These are phyloP conservation scores for Eupristina koningsbergeri DNA, from an alignment of 1,140 invertebrate genomes.

Conservation along the genomic window DNA sequence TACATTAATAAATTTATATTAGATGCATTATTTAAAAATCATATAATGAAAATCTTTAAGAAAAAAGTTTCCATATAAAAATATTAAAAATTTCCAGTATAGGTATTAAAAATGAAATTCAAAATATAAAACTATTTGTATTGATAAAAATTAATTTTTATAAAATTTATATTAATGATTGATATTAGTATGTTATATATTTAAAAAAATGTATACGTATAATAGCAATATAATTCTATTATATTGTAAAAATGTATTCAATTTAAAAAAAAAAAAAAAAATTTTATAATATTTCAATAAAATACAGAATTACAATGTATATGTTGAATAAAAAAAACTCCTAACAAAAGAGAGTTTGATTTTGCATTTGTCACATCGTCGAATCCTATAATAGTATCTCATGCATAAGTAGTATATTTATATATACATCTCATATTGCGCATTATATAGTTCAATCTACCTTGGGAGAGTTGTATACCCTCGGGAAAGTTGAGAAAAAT, in stretches of 20 bases:
- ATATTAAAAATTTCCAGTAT: too few relatives aligned
- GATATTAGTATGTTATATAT: too few relatives aligned
- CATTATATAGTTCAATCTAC: background rate
- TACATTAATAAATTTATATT: too few relatives aligned
- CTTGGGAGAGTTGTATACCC: constrained; percentile 28
- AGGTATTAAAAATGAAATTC: too few relatives aligned
- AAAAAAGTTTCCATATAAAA: too few relatives aligned
- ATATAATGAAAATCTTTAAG: too few relatives aligned
- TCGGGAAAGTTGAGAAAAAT: constrained; percentile 33
- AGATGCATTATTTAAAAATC: too few relatives aligned
- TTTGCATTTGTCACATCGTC: constrained; percentile 43
- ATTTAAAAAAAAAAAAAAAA: background rate
- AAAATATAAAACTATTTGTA: too few relatives aligned
- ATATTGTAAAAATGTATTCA: background rate
- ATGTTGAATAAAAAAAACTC: background rate
- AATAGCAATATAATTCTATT: too few relatives aligned
- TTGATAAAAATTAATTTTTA: too few relatives aligned
- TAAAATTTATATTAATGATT: too few relatives aligned
- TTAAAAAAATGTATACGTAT: too few relatives aligned
- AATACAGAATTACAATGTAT: constrained; percentile 6
- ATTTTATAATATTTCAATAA: constrained; percentile 2
- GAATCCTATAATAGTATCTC: constrained; percentile 31
- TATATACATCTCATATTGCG: background rate
- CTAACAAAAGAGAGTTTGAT: constrained; percentile 10
- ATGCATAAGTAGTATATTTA: background rate